Conservation (phyloP, 2,113 vertebrate genomes). For the Paramormyrops kingsleyae region DNA sequence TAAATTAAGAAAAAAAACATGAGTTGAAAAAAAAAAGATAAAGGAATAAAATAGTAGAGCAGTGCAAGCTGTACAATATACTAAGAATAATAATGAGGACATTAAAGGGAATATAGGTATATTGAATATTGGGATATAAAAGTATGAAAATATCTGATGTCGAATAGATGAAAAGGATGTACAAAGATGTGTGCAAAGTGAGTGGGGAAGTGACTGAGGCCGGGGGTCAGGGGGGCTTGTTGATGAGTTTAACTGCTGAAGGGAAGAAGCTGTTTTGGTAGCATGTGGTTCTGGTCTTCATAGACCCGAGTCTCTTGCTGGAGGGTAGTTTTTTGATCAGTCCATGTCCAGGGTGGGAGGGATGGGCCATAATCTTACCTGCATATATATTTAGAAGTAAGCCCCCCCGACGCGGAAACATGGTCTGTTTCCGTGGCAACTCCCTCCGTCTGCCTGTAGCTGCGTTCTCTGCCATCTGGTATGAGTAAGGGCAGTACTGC, state of each 20-base stretch:
- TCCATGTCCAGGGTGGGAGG: not conserved
- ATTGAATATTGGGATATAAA: not conserved
- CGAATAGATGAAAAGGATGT: not conserved
- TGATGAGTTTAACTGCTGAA: not conserved
- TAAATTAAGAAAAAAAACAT: not conserved
- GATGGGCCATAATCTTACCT: not conserved
- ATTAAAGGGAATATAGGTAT: not conserved
- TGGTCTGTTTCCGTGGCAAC: not conserved
- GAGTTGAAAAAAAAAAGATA: not conserved
- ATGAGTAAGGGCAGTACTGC: not conserved
- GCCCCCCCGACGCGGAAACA: not conserved
- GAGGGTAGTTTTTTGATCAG: not conserved
- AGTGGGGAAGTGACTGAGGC: not conserved
- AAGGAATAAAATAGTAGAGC: not conserved
- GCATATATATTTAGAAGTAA: not conserved
- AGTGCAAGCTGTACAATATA: not conserved
- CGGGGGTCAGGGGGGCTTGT: not conserved
- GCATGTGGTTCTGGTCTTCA: not conserved
- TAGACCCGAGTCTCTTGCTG: not conserved
- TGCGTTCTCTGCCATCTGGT: not conserved
- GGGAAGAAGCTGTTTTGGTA: not conserved
- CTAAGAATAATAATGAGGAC: not conserved
- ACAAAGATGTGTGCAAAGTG: not conserved
- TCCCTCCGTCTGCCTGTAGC: not conserved
- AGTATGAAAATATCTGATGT: not conserved